These are phyloP conservation scores for Rotaria sp. DNA, from an alignment of 2,888 invertebrate species.

Conservation along the genomic window DNA sequence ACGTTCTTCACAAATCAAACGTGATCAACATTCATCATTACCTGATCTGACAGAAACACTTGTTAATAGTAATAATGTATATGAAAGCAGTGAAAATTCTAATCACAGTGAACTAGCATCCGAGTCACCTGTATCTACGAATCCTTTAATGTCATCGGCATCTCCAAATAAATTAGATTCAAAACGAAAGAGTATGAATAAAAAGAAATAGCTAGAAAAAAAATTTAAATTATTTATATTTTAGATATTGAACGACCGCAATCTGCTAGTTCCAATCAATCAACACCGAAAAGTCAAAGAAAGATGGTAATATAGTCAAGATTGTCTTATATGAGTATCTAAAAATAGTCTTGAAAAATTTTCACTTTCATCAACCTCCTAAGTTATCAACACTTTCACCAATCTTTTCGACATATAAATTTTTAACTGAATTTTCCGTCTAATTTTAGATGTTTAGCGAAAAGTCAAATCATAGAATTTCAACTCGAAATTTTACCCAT, in stretches of 20 bases:
- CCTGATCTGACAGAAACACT: background rate
- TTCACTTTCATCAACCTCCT: no score
- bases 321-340: background rate
- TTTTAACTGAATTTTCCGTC: no score
- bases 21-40: conserved; percentile 15
- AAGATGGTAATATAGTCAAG: background rate
- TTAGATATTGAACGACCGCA: background rate
- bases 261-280: background rate
- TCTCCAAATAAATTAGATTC: background rate
- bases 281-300: conserved; percentile 4
- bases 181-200: background rate
- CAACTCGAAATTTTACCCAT: no score
- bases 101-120: background rate
- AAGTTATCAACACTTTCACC: no score
- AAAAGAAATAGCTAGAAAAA: background rate
- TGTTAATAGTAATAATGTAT: background rate
- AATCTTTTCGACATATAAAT: no score
- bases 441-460: no score
- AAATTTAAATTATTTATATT: background rate
- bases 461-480: no score
- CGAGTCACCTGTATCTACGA: background rate
- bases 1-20: conserved; percentile 18
- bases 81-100: background rate
- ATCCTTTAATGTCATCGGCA: background rate
- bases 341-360: no score